Evolutionary conservation across 2,888 invertebrate genomes (phyloP), one percentile per base, ranked within the genome.

Genomic region (Crioceris asparagi): DNA sequence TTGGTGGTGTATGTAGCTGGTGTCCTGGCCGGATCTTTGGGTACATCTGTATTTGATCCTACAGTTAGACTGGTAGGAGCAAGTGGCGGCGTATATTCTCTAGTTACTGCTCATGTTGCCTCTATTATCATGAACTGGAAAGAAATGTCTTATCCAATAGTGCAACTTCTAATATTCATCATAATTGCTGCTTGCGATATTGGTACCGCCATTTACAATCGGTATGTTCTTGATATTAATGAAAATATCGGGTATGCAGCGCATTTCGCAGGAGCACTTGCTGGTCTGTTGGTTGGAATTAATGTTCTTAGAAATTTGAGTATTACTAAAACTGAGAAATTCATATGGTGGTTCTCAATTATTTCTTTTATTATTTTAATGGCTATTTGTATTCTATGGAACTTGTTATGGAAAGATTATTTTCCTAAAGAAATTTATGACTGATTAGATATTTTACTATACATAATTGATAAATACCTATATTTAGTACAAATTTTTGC

Each of bases 71-170:
- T 96, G 35, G 93, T 90, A 0, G 96, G 96, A 1, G 94, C 94
- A 8, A 91, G 90, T 18, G 94, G 93, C 1, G 96, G 96, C 1
- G 93, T 93, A 4, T 96, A 96, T 58, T 90, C 94, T 1, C 64
- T 96, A 12, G 27, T 27, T 12, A 27, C 27, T 2, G 27, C 27
- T 5, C 27, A 27, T 15, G 15, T 27, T 3, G 27, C 27, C 4
- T 27, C 27, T 4, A 27, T 17, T 17, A 16, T 30, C 2, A 3
- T 30, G 88, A 98, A 98, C 64, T 98, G 93, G 88, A 71, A 75
- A 11, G 92, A 97, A 67, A 98, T 98, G 97, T 87, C 93, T 56
- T 91, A 83, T 59, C 90, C 91, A 1, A 74, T 84, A 46, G 70
- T 87, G 6, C 87, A 96, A 55, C 69, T 96, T 16, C 59, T 85